Evolutionary conservation across 30 jellyfish, hydroid and myxozoan genomes (phyloP).

Genomic region (Aurelia coerulea): DNA sequence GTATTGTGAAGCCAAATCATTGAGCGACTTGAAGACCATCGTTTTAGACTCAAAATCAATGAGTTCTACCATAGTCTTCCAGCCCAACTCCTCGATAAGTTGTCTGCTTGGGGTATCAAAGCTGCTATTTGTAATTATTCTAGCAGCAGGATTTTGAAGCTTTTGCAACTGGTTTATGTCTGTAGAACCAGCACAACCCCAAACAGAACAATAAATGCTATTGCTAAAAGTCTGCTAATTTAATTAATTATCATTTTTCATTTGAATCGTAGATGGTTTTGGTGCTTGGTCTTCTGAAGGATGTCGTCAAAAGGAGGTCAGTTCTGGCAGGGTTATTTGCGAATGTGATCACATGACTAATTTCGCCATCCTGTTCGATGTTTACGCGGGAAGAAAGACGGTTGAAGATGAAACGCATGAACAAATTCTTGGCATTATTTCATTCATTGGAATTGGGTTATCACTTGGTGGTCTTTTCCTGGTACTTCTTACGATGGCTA

Average conservation of each 20-base stretch:
- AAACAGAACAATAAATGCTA: too few relatives aligned
- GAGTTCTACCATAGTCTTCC: too few relatives aligned
- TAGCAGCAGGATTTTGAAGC: too few relatives aligned
- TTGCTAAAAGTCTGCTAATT: too few relatives aligned
- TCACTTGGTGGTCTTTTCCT: conserved; percentile 61
- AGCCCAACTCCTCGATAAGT: too few relatives aligned
- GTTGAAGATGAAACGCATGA: conserved; percentile 42
- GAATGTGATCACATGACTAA: conserved; percentile 72
- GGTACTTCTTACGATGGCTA: conserved; percentile 24
- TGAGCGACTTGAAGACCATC: too few relatives aligned
- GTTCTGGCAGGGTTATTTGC: conserved; percentile 24
- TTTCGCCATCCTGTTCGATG: conserved; percentile 73
- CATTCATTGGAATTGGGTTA: conserved; percentile 60
- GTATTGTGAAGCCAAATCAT: too few relatives aligned
- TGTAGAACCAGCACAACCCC: too few relatives aligned
- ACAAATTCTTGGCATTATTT: conserved; percentile 54
- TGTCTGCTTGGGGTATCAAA: too few relatives aligned
- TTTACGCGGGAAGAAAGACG: conserved; percentile 47
- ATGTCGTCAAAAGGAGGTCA: conserved; percentile 19
- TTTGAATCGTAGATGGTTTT: conserved; percentile 34
- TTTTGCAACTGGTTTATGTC: too few relatives aligned
- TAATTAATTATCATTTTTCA: neutral
- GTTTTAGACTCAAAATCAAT: too few relatives aligned
- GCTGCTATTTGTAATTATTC: too few relatives aligned
- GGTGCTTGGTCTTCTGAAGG: conserved; percentile 74